These are phyloP conservation scores for Brachyhypopomus gauderio DNA, from an alignment of 2,113 vertebrate species.

Conservation along the genomic window DNA sequence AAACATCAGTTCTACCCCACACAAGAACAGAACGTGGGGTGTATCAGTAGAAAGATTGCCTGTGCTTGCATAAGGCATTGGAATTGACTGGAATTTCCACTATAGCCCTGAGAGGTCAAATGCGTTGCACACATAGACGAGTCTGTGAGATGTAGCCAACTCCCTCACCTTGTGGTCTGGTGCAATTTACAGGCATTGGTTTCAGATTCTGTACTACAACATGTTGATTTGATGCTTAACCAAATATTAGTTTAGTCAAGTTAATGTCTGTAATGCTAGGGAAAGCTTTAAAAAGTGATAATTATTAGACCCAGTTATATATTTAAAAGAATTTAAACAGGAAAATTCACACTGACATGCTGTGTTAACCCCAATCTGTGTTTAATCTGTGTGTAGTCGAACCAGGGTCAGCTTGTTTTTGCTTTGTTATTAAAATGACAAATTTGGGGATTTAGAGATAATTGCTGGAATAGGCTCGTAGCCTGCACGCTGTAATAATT, in stretches of 20 bases:
- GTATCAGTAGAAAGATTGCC: conserved; percentile 27
- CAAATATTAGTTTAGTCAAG: no score
- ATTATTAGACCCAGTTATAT: background rate
- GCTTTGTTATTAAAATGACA: conserved; percentile 42
- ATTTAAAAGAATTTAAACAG: background rate
- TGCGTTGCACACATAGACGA: background rate
- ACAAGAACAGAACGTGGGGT: conserved; percentile 28
- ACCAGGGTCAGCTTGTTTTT: background rate
- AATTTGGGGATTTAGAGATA: conserved; percentile 41
- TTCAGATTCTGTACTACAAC: no score
- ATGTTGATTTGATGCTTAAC: no score
- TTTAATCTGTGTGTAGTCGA: background rate
- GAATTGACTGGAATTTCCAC: conserved; percentile 9
- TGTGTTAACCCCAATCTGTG: conserved; percentile 1
- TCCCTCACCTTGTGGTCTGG: no score
- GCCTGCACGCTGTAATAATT: conserved; percentile 19
- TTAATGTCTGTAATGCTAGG: no score
- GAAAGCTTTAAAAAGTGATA: no score
- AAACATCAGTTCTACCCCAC: conserved; percentile 38
- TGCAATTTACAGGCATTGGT: no score
- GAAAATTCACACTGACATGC: background rate
- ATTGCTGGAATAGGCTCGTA: conserved; percentile 21
- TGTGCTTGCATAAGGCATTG: conserved; percentile 39
- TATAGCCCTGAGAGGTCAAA: conserved; percentile 9
- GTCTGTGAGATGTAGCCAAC: background rate